Evolutionary conservation across 64 coral and sea anemone species (phyloP), one percentile per base, ranked within the genome.

Genomic region (Cladopsammia gracilis): DNA sequence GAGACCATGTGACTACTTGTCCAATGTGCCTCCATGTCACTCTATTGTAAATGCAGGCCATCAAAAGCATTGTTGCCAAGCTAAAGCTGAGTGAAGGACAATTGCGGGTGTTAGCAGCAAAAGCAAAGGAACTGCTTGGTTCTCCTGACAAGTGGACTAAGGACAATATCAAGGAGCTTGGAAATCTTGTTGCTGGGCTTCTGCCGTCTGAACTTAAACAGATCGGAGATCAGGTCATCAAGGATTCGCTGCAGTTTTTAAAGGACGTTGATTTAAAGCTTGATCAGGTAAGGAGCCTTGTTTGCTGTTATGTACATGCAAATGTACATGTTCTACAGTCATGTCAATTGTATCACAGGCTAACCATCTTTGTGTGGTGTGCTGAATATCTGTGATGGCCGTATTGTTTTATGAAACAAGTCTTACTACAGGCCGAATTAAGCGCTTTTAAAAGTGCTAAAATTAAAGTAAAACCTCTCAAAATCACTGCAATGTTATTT

Each of bases 141-240:
- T 78, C 86, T 16, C 86, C 94, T 48, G 91, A 73, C 18, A 89
- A 96, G 48, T 98, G 97, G 97, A 91, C 91, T 20, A 89, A 73
- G 4, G 70, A 88, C 0, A 91, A 93, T 50, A 42, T 98, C 19
- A 90, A 94, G 50, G 94, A 96, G 66, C 93, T 98, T 19, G 93
- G 93, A 15, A 86, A 87, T 78, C 43, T 93, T 34, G 76, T 85
- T 16, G 88, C 84, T 25, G 97, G 87, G 15, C 70, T 98, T 23
- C 70, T 98, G 3, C 94, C 97, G 5, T 94, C 90, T 72, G 97
- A 98, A 25, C 81, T 98, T 7, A 96, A 91, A 48, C 62, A 94
- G 82, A 93, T 98, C 13, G 95, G 83, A 11, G 78, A 88, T 50
- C 78, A 82, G 25, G 91, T 88, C 6, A 52, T 98, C 10, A 87